These are phyloP conservation scores for Magallana ariakensis DNA, from an alignment of 1,140 invertebrate species.

Conservation along the genomic window DNA sequence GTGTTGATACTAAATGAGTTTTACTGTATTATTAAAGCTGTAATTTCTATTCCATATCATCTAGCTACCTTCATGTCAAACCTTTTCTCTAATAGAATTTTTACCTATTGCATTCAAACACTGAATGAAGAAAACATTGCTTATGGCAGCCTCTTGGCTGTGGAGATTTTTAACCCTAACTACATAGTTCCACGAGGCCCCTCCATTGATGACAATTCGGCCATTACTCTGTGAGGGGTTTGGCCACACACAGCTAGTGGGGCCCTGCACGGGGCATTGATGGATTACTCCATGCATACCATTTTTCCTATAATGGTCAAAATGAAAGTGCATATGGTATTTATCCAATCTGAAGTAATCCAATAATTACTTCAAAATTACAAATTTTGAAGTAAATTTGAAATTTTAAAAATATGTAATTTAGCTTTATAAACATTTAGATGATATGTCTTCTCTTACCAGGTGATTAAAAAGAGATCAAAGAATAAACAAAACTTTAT, in stretches of 20 bases:
- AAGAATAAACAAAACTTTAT: too few relatives aligned
- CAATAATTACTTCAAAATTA: too few relatives aligned
- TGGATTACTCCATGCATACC: not conserved
- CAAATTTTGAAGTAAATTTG: too few relatives aligned
- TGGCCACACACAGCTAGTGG: slow-evolving; percentile 5
- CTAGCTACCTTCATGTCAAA: not conserved
- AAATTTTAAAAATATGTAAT: too few relatives aligned
- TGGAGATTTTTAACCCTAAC: slow-evolving; percentile 20
- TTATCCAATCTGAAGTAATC: too few relatives aligned
- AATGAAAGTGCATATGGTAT: not conserved
- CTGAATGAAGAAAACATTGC: slow-evolving; percentile 19
- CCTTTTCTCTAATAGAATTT: not conserved
- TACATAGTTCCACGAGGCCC: not conserved
- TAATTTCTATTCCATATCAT: too few relatives aligned
- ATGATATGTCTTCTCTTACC: too few relatives aligned
- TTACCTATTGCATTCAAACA: slow-evolving; percentile 26
- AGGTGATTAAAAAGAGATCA: too few relatives aligned
- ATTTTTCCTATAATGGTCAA: slow-evolving; percentile 18
- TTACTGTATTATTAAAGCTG: too few relatives aligned
- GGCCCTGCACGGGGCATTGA: slow-evolving; percentile 28
- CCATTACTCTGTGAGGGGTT: slow-evolving; percentile 18
- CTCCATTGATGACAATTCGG: slow-evolving; percentile 19
- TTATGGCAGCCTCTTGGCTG: not conserved
- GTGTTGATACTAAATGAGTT: too few relatives aligned
- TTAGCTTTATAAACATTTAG: too few relatives aligned